Evolutionary conservation across 2,888 invertebrate species (phyloP).

Genomic region (Strigamia crassipes): DNA sequence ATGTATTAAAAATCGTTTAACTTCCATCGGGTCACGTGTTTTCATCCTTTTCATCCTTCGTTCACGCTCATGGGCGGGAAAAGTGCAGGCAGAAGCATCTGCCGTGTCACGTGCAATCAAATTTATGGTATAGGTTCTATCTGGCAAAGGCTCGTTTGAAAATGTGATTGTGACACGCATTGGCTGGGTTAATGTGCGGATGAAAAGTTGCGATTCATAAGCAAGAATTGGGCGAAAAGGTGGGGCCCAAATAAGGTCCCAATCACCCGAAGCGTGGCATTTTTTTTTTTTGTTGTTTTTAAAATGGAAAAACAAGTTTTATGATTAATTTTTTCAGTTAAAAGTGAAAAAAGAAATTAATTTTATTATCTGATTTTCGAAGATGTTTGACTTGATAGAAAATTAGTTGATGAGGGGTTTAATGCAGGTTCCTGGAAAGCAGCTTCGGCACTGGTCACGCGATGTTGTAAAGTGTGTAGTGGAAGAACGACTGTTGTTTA

Average conservation of each 20-base stretch:
- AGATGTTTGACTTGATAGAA: not conserved
- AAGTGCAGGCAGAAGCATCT: too few relatives aligned
- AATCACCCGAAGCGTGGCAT: not conserved
- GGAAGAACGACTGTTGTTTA: not conserved
- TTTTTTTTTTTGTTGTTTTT: not conserved
- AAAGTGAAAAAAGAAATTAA: not conserved
- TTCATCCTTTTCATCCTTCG: too few relatives aligned
- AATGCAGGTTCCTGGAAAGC: slow-evolving; percentile 2
- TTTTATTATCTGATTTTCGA: not conserved
- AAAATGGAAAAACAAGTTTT: not conserved
- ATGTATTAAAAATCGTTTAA: too few relatives aligned
- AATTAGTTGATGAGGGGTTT: not conserved
- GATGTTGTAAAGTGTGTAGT: slow-evolving; percentile 1
- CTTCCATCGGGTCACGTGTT: too few relatives aligned
- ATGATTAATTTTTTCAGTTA: not conserved
- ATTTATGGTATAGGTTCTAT: too few relatives aligned
- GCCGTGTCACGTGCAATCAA: too few relatives aligned
- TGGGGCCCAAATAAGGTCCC: not conserved
- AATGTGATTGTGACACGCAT: too few relatives aligned
- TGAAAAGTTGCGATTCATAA: not conserved
- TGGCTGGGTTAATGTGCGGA: not conserved
- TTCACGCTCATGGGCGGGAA: too few relatives aligned
- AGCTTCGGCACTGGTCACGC: not conserved
- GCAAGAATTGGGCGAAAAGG: not conserved
- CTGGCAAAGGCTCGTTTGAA: too few relatives aligned